Conservation (phyloP, 2,888 invertebrate species). For the Agonopterix arenella region DNA sequence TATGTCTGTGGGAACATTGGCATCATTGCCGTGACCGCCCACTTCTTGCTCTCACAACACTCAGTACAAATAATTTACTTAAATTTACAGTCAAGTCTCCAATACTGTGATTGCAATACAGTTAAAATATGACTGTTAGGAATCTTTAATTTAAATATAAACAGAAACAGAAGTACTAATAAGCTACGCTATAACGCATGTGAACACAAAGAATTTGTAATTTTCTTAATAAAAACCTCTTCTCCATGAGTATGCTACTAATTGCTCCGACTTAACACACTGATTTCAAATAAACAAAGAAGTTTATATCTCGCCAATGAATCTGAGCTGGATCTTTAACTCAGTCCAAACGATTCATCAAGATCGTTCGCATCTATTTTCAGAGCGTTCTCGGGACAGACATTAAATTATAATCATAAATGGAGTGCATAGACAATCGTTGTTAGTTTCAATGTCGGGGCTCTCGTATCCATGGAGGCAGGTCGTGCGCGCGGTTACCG, state of each 20-base stretch:
- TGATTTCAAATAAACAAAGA: conserved; percentile 35
- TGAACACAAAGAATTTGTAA: not conserved
- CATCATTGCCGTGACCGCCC: conserved; percentile 6
- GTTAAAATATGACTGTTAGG: too few relatives aligned
- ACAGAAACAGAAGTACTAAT: too few relatives aligned
- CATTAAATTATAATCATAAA: conserved; percentile 28
- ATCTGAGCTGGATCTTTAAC: conserved; percentile 34
- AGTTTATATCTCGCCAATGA: conserved; percentile 22
- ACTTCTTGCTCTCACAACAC: conserved; percentile 2
- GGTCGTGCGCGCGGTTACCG: conserved; percentile 59
- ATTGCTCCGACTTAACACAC: conserved; percentile 12
- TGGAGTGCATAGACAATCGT: conserved; percentile 23
- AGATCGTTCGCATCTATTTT: conserved; percentile 40
- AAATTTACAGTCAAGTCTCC: not conserved
- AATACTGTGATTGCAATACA: not conserved
- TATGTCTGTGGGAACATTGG: conserved; percentile 5
- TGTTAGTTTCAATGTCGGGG: conserved; percentile 40
- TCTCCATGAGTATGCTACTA: conserved; percentile 16
- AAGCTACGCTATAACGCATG: too few relatives aligned
- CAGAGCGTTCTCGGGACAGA: conserved; percentile 48
- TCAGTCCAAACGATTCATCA: conserved; percentile 36
- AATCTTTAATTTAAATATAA: too few relatives aligned
- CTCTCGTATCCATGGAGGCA: conserved; percentile 65
- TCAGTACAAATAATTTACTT: not conserved
- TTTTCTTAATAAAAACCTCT: conserved; percentile 24